These are phyloP conservation scores for Chaenodraco wilsoni DNA, from an alignment of 2,797 vertebrate genomes.

Conservation along the genomic window DNA sequence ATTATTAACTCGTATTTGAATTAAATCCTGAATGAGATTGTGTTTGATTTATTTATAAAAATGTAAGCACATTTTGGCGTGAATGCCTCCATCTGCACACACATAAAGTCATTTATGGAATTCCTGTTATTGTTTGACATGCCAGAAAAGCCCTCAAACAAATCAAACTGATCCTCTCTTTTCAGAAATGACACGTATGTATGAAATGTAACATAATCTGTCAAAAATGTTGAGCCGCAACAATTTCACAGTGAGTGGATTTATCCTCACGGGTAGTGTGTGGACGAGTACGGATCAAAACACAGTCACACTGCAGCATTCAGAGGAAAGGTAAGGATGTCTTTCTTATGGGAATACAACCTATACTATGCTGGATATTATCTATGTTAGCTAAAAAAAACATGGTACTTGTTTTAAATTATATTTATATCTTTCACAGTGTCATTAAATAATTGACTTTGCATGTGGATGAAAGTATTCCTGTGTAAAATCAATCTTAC, in stretches of 20 bases:
- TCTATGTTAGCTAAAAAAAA: not conserved
- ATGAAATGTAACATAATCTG: constrained; percentile 82
- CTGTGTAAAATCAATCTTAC: not conserved
- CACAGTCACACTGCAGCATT: constrained; percentile 29
- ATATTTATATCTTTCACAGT: not conserved
- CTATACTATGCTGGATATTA: not conserved
- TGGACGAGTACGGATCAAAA: constrained; percentile 48
- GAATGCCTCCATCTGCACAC: not conserved
- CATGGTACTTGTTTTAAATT: not conserved
- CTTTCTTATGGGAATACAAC: not conserved
- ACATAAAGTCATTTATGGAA: constrained; percentile 9
- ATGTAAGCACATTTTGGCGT: not conserved
- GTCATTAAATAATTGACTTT: not conserved
- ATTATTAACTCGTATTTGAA: no score
- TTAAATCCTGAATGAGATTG: not conserved
- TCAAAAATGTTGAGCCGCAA: constrained; percentile 73
- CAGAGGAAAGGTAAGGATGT: constrained; percentile 67
- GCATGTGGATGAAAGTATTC: not conserved
- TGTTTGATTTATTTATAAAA: not conserved
- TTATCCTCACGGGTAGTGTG: constrained; percentile 46
- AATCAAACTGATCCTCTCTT: constrained; percentile 47
- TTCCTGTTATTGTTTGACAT: constrained; percentile 14
- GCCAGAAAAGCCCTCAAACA: constrained; percentile 15
- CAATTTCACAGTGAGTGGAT: constrained; percentile 61
- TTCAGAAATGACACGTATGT: constrained; percentile 75